Base-by-base conservation (phyloP, 2,888 invertebrate genomes). In the Linnaemya tessellans region DNA sequence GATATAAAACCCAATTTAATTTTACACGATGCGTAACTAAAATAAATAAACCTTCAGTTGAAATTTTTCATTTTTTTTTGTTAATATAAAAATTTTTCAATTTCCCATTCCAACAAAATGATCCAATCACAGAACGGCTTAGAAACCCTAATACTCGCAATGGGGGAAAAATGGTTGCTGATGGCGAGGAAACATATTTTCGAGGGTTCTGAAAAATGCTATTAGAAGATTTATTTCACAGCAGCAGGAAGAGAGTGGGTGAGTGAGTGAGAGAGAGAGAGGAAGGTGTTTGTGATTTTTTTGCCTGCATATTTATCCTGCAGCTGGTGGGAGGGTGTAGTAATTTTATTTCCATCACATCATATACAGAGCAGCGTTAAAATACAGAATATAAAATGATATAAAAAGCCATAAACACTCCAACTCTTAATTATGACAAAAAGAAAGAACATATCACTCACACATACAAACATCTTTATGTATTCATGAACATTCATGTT, bases 101-200 rank as follows among this genome's bases (percentile, higher is more conserved):
- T 91, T 90, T 89, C 91, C 87, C 91, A 91, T 88, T 88, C 91
- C 88, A 88, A 88, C 87, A 86, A 86, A 87, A 84, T 87, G 88
- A 89, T 89, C 91, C 91, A 91, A 91, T 91, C 90, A 90, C 88
- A 90, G 86, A 91, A 89, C 90, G 87, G 89, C 91, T 91, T 91
- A 89, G 87, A 89, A 90, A 90, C 90, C 91, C 88, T n/a, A 60
- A 78, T 25, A 9, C 9, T 51, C 9, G 51, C 9, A 78, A 68
- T 13, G 10, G 30, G 30, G 30, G 15, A 38, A 87, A 41, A 13
- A 85, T 79, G 82, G 74, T 71, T 73, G 75, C 86, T 65, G 75
- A 30, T 43, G 49, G 43, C 56, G 60, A 58, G 54, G 22, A 64
- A 38, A 67, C 30, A 82, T n/a, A 54, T 9, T 71, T 49, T 30